A percentile compares a stretch with the other conserved stretches of the same genome.
Conservation (phyloP, 2,888 invertebrate genomes). For the Bellardia bayeri region DNA sequence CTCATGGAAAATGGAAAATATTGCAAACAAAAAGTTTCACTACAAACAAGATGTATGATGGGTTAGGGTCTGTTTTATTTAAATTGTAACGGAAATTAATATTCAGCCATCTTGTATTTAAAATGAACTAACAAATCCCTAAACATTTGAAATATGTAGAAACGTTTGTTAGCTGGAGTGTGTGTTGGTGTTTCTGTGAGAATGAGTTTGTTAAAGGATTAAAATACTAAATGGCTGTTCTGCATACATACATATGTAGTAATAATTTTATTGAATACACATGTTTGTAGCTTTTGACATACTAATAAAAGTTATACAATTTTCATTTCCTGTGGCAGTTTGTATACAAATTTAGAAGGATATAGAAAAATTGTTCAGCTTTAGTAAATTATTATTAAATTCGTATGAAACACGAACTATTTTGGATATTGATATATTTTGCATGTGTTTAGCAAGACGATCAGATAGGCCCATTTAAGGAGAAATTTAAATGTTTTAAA, state of each 20-base stretch:
- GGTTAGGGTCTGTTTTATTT: background rate
- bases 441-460: too few relatives aligned
- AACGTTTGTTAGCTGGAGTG: background rate
- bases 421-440: too few relatives aligned
- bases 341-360: background rate
- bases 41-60: background rate
- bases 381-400: too few relatives aligned
- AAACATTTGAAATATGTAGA: conserved; percentile 16
- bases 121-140: conserved; percentile 57
- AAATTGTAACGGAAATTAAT: conserved; percentile 63
- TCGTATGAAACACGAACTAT: too few relatives aligned
- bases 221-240: conserved; percentile 8
- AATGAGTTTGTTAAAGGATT: conserved; percentile 41
- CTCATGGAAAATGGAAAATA: background rate
- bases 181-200: background rate
- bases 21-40: background rate
- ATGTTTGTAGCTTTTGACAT: conserved; percentile 26
- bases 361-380: background rate
- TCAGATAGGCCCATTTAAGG: too few relatives aligned
- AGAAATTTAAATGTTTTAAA: too few relatives aligned
- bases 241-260: background rate
- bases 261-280: conserved; percentile 3
- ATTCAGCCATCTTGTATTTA: conserved; percentile 62
- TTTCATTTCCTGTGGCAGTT: conserved; percentile 35
- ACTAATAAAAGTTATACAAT: conserved; percentile 44